Evolutionary conservation across 2,888 invertebrate genomes (phyloP).

Genomic region (Drosophila kokeensis): DNA sequence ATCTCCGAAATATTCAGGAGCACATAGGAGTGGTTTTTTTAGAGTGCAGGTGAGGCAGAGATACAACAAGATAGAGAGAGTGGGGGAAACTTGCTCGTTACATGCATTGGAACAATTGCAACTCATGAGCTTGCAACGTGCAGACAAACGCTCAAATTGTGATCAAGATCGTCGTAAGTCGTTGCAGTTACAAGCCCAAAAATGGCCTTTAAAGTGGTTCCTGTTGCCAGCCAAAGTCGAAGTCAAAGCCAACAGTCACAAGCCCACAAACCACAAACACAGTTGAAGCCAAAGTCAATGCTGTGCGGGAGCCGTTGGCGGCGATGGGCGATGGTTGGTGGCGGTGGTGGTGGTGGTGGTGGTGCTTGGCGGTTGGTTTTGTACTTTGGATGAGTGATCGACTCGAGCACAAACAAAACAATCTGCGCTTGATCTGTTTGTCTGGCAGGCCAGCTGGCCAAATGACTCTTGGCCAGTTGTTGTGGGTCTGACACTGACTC

Average conservation of each 20-base stretch:
- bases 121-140: conserved; percentile 59
- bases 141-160: conserved; percentile 78
- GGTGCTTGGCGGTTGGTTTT: conserved; percentile 51
- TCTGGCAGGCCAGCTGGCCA: conserved; percentile 32
- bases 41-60: conserved; percentile 37
- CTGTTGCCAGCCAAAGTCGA: conserved; percentile 27
- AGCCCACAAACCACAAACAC: conserved; percentile 1
- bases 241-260: conserved; percentile 20
- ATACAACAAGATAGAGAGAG: conserved; percentile 7
- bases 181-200: conserved; percentile 63
- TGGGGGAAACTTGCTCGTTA: conserved; percentile 39
- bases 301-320: conserved; percentile 70
- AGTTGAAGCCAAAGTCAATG: conserved; percentile 33
- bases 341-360: conserved; percentile 9
- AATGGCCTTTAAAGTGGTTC: conserved; percentile 66
- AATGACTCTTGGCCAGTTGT: conserved; percentile 36
- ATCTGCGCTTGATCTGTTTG: conserved; percentile 74
- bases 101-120: conserved; percentile 64
- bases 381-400: conserved; percentile 77
- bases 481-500: conserved; percentile 25
- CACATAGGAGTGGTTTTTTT: neutral
- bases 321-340: conserved; percentile 32
- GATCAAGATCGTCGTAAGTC: conserved; percentile 76
- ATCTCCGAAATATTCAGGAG: neutral
- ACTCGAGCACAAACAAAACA: conserved; percentile 78